Evolutionary conservation across 2,888 invertebrate species (phyloP), one percentile per base, ranked within the genome.

Genomic region (Aricia artaxerxes): DNA sequence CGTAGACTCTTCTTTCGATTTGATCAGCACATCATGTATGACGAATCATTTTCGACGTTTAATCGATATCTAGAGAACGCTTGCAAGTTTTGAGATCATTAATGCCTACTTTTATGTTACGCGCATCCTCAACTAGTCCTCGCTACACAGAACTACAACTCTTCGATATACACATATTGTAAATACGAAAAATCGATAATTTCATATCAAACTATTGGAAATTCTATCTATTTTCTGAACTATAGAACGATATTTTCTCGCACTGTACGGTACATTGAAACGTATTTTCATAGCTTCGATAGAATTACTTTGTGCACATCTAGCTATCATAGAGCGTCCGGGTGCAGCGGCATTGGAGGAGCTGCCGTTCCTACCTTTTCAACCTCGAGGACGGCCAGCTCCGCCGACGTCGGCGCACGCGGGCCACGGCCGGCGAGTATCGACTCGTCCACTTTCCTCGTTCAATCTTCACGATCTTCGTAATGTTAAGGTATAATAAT

Each of bases 1-100:
- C 79, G 83, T 88, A 86, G 85, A 85, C 83, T 81, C 82, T 84
- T 84, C 86, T 84, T 85, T 83, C 84, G 82, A 85, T 84, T 85
- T 82, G 84, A 89, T 89, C 92, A 90, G 93, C 92, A 92, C 93
- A 93, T 93, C 93, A 93, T 93, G 92, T 93, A 92, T 92, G 91
- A 90, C 83, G 86, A 86, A 78, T 80, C 80, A 80, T 79, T 80
- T 80, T 81, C 72, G 78, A 79, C 35, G 16, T 79, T 80, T 13
- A n/a, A 79, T 81, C 73, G 31, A 81, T 16, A 24, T 81, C 78
- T 79, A 79, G 81, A 80, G 81, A 78, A 89, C 79, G 80, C 80
- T 81, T 78, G 80, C 79, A 78, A 73, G 44, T 78, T 82, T 80
- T 80, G 79, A 69, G 31, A 80, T 80, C 73, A 77, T 78, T 78